phyloP scores from a whole-genome alignment of 2,113 vertebrate species.

The Genyomyrus donnyi region DNA sequence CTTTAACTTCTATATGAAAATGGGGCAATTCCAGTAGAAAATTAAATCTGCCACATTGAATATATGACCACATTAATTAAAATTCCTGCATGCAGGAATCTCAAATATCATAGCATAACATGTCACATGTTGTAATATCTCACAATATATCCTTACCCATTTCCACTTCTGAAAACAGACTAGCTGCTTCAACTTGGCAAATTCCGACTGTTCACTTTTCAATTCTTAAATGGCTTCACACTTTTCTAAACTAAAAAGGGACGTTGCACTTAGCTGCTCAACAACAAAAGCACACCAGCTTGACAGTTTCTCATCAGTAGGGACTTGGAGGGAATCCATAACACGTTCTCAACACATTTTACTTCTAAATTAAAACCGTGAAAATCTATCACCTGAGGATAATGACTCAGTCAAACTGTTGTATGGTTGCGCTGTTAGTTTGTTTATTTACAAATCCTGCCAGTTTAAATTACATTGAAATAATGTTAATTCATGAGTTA shows the following conservation, averaged over 20 bases:
- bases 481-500: neutral
- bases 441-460: neutral
- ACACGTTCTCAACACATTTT: neutral
- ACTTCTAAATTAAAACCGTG: neutral
- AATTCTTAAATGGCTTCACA: neutral
- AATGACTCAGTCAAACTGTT: neutral
- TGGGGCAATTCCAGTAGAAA: neutral
- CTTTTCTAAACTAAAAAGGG: neutral
- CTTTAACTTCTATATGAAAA: conserved; percentile 7
- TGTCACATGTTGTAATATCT: neutral
- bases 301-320: neutral
- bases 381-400: neutral
- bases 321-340: neutral
- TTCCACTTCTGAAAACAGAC: neutral
- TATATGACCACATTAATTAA: conserved; percentile 10
- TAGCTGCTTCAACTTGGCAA: neutral
- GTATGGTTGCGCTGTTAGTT: neutral
- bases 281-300: neutral
- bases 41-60: conserved; percentile 16
- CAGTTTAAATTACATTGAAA: neutral
- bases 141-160: neutral
- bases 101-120: neutral
- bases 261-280: neutral
- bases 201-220: neutral
- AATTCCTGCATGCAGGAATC: neutral